Base-by-base conservation (phyloP, 2,797 vertebrate genomes). In the Geotria australis region DNA sequence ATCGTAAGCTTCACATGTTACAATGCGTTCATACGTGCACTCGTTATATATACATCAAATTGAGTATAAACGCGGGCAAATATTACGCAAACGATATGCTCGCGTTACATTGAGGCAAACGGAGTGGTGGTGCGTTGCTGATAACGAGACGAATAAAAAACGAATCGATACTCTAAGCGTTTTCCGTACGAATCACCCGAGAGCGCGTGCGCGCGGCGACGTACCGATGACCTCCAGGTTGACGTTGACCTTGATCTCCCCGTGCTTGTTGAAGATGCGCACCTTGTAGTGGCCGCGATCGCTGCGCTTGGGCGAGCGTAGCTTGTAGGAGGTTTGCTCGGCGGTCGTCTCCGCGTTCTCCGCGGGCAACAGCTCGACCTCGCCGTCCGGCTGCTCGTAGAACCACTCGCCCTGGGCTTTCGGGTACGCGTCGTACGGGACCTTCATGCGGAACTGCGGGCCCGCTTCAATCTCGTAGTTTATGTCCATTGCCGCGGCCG, bases 361-460 rank as follows among this genome's bases (percentile, higher is more conserved):
- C 63, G 70, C 78, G 58, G 81, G 70, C 45, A 91, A 70, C 60
- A 68, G 70, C 63, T 74, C 67, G 48, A 56, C 57, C 3, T 60
- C 56, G 12, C 49, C 46, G 14, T 55, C 57, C 12, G 47, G 5
- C 15, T 72, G 74, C 63, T 74, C 69, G 64, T 77, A 88, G 63
- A 77, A 70, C 89, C 89, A 96, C 61, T 93, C 76, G 2, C 83
- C 84, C 66, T 89, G 76, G 49, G 85, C 85, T 65, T 72, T 72
- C 47, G 89, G 89, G 63, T 93, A 96, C 59, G 89, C 83, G 58
- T 81, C 84, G 62, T 83, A 96, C 3, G 89, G 86, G 38, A 96
- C 78, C 11, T 72, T 69, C 84, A 96, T 82, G 13, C 71, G 70
- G 60, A 95, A 71, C 63, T 84, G 81, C 66, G 89, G 85, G 60